Evolutionary conservation across 2,797 vertebrate species (phyloP).

Genomic region (Pachyuromys duprasi): DNA sequence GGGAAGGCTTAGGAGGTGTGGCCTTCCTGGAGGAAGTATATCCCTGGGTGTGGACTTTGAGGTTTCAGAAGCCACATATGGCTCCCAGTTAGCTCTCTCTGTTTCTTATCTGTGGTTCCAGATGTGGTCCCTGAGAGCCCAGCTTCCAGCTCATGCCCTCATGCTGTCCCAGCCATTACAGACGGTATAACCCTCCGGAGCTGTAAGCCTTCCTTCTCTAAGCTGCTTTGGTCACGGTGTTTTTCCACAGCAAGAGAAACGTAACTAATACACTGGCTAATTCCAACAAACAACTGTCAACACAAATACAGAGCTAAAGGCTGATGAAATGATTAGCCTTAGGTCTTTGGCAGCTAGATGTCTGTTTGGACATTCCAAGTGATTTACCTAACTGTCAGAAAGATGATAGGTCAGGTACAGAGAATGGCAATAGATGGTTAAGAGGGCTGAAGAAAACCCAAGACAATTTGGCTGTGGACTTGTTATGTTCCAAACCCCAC

Average conservation of each 20-base stretch:
- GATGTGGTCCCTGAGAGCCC: neutral
- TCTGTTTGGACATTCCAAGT: neutral
- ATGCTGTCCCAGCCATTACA: neutral
- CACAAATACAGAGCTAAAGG: neutral
- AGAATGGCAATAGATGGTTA: neutral
- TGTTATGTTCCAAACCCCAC: neutral
- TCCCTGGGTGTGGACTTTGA: neutral
- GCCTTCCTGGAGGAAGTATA: neutral
- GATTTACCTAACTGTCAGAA: neutral
- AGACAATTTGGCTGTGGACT: neutral
- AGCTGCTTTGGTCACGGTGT: neutral
- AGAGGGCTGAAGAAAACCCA: neutral
- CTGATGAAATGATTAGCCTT: neutral
- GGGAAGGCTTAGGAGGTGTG: neutral
- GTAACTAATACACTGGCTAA: neutral
- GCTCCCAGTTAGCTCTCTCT: neutral
- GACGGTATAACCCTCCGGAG: neutral
- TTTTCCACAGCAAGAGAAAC: neutral
- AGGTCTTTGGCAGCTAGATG: neutral
- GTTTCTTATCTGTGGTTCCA: neutral
- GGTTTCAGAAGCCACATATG: neutral
- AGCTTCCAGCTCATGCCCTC: neutral
- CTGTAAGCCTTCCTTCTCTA: neutral
- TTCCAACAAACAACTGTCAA: neutral
- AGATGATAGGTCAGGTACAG: neutral